Percentiles rank a stretch among this genome's conserved stretches.
Conservation (phyloP, 2,113 vertebrate genomes). For the Chaenogobius annularis region DNA sequence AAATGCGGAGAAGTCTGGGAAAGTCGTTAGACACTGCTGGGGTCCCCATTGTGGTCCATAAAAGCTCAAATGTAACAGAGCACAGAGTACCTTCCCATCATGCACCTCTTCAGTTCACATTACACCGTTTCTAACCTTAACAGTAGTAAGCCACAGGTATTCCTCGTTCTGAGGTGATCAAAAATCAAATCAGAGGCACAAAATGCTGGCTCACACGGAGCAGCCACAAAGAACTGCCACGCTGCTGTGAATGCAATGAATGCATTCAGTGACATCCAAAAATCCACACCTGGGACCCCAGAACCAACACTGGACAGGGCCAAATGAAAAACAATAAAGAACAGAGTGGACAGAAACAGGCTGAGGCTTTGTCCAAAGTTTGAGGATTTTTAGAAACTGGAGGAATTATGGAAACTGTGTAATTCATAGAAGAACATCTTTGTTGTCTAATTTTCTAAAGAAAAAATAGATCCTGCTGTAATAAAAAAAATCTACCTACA, state of each 20-base stretch:
- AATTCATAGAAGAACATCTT: too few relatives aligned
- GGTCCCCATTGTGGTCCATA: constrained; percentile 51
- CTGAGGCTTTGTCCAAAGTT: neutral
- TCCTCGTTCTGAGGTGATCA: constrained; percentile 44
- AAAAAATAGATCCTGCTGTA: neutral
- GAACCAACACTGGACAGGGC: neutral
- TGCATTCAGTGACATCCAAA: constrained; percentile 15
- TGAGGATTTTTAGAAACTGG: neutral
- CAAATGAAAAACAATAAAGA: neutral
- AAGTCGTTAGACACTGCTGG: constrained; percentile 56
- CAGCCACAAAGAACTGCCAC: constrained; percentile 30
- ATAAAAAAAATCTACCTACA: neutral
- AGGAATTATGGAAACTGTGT: neutral
- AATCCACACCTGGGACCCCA: neutral
- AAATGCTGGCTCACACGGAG: constrained; percentile 13
- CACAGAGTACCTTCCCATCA: constrained; percentile 8
- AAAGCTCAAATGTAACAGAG: constrained; percentile 52
- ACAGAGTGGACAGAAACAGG: neutral
- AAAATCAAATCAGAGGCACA: constrained; percentile 29
- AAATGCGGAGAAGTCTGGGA: constrained; percentile 46
- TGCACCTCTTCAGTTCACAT: constrained; percentile 2
- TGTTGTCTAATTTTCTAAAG: neutral
- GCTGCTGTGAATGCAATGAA: constrained; percentile 2
- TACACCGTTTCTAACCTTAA: constrained; percentile 34
- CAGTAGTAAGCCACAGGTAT: constrained; percentile 46